These are phyloP conservation scores for Nothocercus nigrocapillus DNA, from an alignment of 2,113 vertebrate genomes.

Conservation along the genomic window DNA sequence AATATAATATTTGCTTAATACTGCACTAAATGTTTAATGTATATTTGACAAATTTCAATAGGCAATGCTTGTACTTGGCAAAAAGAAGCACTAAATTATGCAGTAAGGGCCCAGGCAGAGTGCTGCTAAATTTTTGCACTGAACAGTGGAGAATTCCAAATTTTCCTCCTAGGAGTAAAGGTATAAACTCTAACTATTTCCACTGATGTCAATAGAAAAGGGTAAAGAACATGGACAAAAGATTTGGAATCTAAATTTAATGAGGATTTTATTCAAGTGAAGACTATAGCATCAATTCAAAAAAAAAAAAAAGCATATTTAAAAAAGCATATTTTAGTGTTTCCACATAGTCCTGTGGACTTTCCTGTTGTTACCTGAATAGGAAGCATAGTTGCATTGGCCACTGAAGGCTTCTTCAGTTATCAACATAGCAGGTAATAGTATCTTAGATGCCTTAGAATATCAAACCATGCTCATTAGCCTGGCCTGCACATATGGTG, in stretches of 20 bases:
- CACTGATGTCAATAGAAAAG: neutral
- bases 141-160: neutral
- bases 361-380: neutral
- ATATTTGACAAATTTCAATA: neutral
- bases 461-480: neutral
- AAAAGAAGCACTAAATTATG: neutral
- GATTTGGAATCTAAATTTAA: neutral
- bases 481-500: neutral
- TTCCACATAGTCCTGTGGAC: neutral
- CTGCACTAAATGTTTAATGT: neutral
- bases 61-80: rapidly evolving
- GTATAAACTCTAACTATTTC: neutral
- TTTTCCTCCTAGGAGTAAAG: neutral
- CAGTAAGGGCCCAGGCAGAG: neutral
- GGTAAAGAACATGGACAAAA: neutral
- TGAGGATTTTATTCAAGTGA: neutral
- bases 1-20: neutral
- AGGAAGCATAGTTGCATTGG: rapidly evolving
- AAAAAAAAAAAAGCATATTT: neutral
- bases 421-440: neutral
- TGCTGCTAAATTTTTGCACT: neutral
- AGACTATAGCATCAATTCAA: neutral
- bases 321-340: neutral
- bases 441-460: neutral
- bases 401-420: neutral